A percentile compares a stretch with the other conserved stretches of the same genome.
These are phyloP conservation scores for Dipodomys merriami DNA, from an alignment of 2,113 vertebrate genomes.

Conservation along the genomic window DNA sequence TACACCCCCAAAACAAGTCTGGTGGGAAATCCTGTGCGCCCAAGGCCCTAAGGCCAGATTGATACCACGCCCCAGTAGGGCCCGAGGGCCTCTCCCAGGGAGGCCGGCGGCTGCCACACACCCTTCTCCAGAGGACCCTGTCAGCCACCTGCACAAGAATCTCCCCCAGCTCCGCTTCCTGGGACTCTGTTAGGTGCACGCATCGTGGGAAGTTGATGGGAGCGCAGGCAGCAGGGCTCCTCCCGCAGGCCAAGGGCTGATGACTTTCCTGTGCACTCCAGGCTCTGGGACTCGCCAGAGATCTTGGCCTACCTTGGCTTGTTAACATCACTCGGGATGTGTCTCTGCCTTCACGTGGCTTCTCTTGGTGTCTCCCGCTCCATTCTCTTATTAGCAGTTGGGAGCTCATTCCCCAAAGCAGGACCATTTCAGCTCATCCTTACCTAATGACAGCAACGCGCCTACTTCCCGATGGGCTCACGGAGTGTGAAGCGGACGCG, in stretches of 20 bases:
- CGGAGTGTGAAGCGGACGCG: background rate
- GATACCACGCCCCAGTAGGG: background rate
- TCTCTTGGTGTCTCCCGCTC: background rate
- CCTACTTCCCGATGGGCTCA: background rate
- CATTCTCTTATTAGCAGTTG: background rate
- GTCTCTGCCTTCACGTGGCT: fast-evolving
- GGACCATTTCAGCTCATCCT: background rate
- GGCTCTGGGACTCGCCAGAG: background rate
- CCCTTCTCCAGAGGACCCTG: background rate
- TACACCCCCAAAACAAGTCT: too few species aligned
- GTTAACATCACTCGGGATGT: fast-evolving
- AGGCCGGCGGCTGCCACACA: fast-evolving
- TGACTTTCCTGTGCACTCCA: too few species aligned
- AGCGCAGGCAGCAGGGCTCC: too few species aligned
- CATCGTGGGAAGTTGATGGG: too few species aligned
- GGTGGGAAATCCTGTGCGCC: fast-evolving
- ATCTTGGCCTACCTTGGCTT: fast-evolving
- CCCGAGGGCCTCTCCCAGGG: background rate
- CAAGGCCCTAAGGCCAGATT: background rate
- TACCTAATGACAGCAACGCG: background rate
- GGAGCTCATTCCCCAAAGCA: background rate
- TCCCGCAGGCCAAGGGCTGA: too few species aligned
- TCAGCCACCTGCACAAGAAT: background rate
- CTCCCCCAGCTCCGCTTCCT: background rate
- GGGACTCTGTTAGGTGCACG: background rate